These are phyloP conservation scores for Tetrapedia diversipes DNA, from an alignment of 2,888 invertebrate species.

Conservation along the genomic window DNA sequence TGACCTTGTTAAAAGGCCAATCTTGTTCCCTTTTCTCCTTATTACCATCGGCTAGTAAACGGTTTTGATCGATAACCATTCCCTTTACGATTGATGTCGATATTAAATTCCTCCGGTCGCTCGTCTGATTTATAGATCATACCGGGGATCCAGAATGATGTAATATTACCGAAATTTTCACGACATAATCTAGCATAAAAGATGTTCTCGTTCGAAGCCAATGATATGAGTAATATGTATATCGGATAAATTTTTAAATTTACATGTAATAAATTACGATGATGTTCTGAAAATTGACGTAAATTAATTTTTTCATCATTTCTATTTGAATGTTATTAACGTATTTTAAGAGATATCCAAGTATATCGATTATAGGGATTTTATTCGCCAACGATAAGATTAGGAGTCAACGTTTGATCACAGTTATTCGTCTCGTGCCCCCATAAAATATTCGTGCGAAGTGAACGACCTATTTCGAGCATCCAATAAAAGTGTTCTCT, in stretches of 20 bases:
- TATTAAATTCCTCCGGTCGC: constrained; percentile 17
- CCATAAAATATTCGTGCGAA: constrained; percentile 21
- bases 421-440: background rate
- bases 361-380: background rate
- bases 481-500: constrained; percentile 8
- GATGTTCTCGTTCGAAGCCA: too few relatives aligned
- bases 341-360: too few relatives aligned
- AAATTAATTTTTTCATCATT: too few relatives aligned
- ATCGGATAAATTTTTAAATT: background rate
- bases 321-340: too few relatives aligned
- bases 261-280: too few relatives aligned
- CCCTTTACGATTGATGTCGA: background rate
- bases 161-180: background rate
- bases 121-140: background rate
- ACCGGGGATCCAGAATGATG: too few relatives aligned
- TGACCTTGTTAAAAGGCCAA: constrained; percentile 17
- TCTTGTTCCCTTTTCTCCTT: background rate
- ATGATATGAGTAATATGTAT: background rate
- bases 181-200: background rate
- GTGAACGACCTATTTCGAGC: constrained; percentile 16
- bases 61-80: constrained; percentile 8
- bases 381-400: background rate
- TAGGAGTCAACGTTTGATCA: background rate
- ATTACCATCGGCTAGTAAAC: background rate
- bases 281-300: too few relatives aligned